A percentile compares a stretch with the other conserved stretches of the same genome.
Conservation (phyloP, 2,113 vertebrate species). For the Acanthochromis polyacanthus region DNA sequence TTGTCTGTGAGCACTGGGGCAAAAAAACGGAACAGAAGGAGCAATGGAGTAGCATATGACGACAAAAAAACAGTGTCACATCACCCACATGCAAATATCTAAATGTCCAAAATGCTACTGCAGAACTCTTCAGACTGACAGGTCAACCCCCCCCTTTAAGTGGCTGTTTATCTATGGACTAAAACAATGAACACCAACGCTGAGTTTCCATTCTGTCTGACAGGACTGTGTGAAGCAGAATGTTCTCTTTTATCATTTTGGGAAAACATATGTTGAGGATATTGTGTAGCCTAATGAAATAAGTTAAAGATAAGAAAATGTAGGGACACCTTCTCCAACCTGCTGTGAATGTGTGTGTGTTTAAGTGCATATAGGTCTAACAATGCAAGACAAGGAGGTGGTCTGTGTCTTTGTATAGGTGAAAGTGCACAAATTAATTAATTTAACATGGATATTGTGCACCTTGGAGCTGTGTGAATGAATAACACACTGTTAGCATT, state of each 20-base stretch:
- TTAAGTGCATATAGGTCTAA: slow-evolving; percentile 21
- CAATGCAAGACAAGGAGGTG: slow-evolving; percentile 12
- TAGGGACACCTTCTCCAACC: slow-evolving; percentile 51
- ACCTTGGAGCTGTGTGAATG: slow-evolving; percentile 18
- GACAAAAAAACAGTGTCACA: background rate
- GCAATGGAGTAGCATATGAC: slow-evolving; percentile 18
- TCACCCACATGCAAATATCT: slow-evolving; percentile 30
- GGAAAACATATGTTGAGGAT: slow-evolving; percentile 58
- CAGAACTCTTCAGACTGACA: slow-evolving; percentile 39
- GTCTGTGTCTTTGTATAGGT: slow-evolving; percentile 15
- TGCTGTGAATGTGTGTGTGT: slow-evolving; percentile 20
- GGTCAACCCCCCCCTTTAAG: slow-evolving; percentile 11
- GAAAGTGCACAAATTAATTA: slow-evolving; percentile 36
- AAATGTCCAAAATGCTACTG: background rate
- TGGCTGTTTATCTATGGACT: slow-evolving; percentile 38
- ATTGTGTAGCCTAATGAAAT: slow-evolving; percentile 68
- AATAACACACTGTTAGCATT: slow-evolving; percentile 22
- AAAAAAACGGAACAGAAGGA: slow-evolving; percentile 53
- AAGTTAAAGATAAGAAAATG: slow-evolving; percentile 61
- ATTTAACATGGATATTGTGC: slow-evolving; percentile 38
- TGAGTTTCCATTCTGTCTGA: slow-evolving; percentile 44
- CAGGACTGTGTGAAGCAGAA: slow-evolving; percentile 27
- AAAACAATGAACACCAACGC: slow-evolving; percentile 35
- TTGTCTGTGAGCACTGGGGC: slow-evolving; percentile 62
- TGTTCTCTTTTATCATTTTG: slow-evolving; percentile 69